Base-by-base conservation (phyloP, 2,888 invertebrate genomes). In the Eupithecia pulchellata region DNA sequence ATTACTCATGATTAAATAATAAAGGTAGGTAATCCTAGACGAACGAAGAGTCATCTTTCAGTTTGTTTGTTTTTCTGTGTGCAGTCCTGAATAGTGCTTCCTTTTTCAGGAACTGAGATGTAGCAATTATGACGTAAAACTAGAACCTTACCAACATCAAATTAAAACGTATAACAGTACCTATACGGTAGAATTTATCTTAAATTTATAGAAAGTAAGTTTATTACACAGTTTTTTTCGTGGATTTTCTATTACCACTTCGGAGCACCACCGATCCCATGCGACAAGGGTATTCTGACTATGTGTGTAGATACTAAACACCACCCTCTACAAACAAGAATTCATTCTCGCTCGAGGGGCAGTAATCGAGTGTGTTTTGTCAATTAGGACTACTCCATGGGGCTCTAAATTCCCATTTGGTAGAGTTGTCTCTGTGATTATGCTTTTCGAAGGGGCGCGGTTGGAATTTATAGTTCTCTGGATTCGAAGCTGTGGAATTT, bases 371-470 rank as follows among this genome's bases (percentile, higher is more conserved):
- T 88, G 86, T 89, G 89, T 89, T 88, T 90, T 90, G 89, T 91
- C 90, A 91, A 91, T 91, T 91, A 91, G 88, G 86, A 77, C 82
- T 82, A 77, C 87, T 79, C 87, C 79, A 81, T 77, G 86, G 89
- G 89, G 75, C 86, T 84, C 86, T 91, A 89, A 88, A 90, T 91
- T 88, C 88, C 88, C 89, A 91, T 91, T 91, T 88, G 84, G 85
- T 82, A 80, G 85, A 87, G 84, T 86, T 87, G 89, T 86, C 88
- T 87, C 88, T 87, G 84, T 86, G 91, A 91, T 91, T 90, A 91
- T 90, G 90, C 89, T 88, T 91, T 89, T 90, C 88, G 86, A 87
- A 85, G 89, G 89, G 90, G 85, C 84, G 82, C 83, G 81, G 78
- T 82, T 75, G 78, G 81, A 89, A 92, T 91, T 91, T 92, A 92